Percentiles rank a stretch among this genome's conserved stretches.
Conservation (phyloP, 2,113 vertebrate genomes). For the Prochilodus magdalenae region DNA sequence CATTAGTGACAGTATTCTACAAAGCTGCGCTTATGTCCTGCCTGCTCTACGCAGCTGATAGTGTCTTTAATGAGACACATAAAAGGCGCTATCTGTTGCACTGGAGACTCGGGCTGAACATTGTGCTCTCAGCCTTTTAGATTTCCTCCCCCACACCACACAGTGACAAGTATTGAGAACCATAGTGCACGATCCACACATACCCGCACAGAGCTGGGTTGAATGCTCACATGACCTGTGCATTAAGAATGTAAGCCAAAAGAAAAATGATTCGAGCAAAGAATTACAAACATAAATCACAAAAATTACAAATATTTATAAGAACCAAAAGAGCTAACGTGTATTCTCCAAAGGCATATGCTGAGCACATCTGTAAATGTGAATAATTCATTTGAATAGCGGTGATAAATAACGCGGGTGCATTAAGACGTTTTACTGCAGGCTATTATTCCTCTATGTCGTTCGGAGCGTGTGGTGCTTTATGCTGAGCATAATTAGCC, state of each 20-base stretch:
- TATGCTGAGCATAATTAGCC: slow-evolving; percentile 4
- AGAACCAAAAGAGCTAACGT: neutral
- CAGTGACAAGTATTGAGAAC: neutral
- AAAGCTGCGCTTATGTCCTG: slow-evolving; percentile 18
- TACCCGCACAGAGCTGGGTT: neutral
- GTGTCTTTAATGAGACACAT: slow-evolving; percentile 44
- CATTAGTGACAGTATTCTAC: slow-evolving; percentile 40
- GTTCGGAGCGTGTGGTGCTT: slow-evolving; percentile 22
- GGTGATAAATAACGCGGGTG: slow-evolving; percentile 47
- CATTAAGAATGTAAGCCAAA: neutral
- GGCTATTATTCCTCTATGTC: slow-evolving; percentile 51
- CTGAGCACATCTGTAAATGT: slow-evolving; percentile 40
- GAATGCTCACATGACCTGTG: neutral
- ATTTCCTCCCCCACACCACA: neutral
- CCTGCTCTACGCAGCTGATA: slow-evolving; percentile 31
- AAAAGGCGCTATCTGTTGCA: slow-evolving; percentile 10
- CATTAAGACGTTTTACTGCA: slow-evolving; percentile 42
- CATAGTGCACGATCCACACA: neutral
- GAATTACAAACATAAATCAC: slow-evolving; percentile 2
- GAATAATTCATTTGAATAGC: slow-evolving; percentile 55
- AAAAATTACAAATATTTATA: slow-evolving; percentile 20
- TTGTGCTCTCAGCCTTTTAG: neutral
- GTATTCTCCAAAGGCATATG: neutral
- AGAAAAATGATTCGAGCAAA: neutral
- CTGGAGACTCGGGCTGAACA: neutral